A percentile compares a stretch with the other conserved stretches of the same genome.
Evolutionary conservation across 35 echinoderm and acorn worm species (phyloP).

Genomic region (Acanthaster planci): DNA sequence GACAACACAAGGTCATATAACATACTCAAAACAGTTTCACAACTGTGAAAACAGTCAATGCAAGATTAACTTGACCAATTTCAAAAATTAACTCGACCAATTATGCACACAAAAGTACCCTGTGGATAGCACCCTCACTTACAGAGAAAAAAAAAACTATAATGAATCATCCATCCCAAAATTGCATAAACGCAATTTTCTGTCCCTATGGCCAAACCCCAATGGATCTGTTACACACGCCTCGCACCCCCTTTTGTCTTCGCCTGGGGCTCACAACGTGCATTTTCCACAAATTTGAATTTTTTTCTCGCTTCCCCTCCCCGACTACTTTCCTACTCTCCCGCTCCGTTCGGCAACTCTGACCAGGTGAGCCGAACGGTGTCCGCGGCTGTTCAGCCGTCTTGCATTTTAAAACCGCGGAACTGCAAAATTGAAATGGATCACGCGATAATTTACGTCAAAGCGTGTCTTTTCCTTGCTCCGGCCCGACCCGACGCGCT

Average conservation of each 20-base stretch:
- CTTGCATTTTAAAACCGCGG: constrained; percentile 5
- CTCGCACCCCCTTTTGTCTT: neutral
- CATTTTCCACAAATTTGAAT: constrained; percentile 20
- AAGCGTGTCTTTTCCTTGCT: neutral
- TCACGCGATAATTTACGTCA: constrained; percentile 19
- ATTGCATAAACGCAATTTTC: neutral
- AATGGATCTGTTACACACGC: constrained; percentile 1
- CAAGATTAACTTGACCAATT: no score
- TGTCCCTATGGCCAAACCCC: neutral
- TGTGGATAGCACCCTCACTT: no score
- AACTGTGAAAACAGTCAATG: no score
- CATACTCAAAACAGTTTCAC: no score
- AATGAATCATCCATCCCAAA: no score
- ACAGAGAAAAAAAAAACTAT: no score
- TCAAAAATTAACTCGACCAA: no score
- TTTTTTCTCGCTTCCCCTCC: neutral
- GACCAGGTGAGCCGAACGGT: no score
- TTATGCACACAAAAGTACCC: no score
- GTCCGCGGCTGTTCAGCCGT: no score
- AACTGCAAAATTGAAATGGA: neutral
- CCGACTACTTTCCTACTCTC: neutral
- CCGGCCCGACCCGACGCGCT: neutral
- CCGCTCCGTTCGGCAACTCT: neutral
- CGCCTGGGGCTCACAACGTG: neutral
- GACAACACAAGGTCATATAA: no score